phyloP scores from a whole-genome alignment of 53 echinoderm and acorn worm species.

The Actinopyga echinites region DNA sequence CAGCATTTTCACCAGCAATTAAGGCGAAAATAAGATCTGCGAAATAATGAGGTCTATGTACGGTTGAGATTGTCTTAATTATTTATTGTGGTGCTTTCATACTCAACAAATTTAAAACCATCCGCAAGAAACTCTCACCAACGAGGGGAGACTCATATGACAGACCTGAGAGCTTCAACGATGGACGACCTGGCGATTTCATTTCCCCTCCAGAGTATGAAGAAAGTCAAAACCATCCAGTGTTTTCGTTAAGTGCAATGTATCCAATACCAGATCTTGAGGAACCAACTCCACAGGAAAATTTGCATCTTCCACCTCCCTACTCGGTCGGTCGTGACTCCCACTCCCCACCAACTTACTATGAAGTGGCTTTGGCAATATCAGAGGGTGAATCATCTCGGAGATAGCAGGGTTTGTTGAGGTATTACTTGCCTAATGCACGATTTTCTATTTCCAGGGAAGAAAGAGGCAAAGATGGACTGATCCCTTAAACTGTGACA shows the following conservation, averaged over 20 bases:
- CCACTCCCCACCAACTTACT: slow-evolving; percentile 22
- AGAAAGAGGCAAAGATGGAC: no score
- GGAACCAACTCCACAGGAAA: not conserved
- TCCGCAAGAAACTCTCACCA: not conserved
- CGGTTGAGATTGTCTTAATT: no score
- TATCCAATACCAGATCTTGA: not conserved
- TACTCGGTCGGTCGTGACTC: not conserved
- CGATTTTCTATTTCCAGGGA: no score
- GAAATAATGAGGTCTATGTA: no score
- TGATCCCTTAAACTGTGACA: no score
- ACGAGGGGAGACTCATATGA: not conserved
- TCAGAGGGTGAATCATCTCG: no score
- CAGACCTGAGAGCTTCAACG: not conserved
- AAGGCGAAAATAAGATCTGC: no score
- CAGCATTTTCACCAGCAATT: no score
- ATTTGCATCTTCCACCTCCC: not conserved
- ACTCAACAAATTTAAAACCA: not conserved
- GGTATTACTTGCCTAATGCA: no score
- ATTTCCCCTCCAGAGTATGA: slow-evolving; percentile 13
- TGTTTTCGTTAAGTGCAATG: not conserved
- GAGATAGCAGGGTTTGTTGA: no score
- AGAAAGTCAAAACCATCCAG: slow-evolving; percentile 13
- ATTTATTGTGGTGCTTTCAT: not conserved
- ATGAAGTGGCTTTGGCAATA: not conserved
- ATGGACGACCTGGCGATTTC: not conserved